Evolutionary conservation across 2,797 vertebrate genomes (phyloP).

Genomic region (Hypotaenidia okinawae): DNA sequence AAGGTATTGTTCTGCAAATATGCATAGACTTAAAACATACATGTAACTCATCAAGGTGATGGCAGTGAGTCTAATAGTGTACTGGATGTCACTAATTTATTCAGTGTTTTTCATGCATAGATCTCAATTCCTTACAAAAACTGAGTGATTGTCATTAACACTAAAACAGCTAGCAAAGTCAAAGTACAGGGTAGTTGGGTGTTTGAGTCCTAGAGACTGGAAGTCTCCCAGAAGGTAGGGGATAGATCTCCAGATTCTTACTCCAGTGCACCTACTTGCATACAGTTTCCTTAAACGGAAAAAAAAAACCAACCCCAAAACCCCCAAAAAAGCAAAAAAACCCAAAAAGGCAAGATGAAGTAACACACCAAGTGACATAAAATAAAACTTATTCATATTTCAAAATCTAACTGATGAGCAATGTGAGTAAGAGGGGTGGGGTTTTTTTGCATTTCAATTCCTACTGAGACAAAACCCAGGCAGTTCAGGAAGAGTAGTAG

Average conservation of each 20-base stretch:
- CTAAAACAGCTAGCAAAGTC: neutral
- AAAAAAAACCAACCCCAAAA: neutral
- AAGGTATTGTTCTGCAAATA: neutral
- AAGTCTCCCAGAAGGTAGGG: neutral
- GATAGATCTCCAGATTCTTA: neutral
- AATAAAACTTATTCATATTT: neutral
- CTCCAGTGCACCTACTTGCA: neutral
- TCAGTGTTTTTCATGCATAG: neutral
- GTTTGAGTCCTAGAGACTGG: neutral
- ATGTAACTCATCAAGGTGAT: accelerated
- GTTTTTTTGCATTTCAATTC: neutral
- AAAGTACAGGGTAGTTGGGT: slow-evolving; percentile 13
- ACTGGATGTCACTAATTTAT: neutral
- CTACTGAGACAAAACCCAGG: neutral
- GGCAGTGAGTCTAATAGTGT: neutral
- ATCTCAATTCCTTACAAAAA: neutral
- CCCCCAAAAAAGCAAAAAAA: neutral
- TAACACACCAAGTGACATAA: neutral
- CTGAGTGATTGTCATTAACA: neutral
- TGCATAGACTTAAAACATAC: neutral
- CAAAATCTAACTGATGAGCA: neutral
- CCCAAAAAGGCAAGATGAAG: neutral
- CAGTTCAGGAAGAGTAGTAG: neutral
- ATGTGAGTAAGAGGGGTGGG: neutral
- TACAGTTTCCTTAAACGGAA: neutral